Evolutionary conservation across 37 sponge, comb jelly and placozoan species (phyloP).

Genomic region (Amphimedon queenslandica): DNA sequence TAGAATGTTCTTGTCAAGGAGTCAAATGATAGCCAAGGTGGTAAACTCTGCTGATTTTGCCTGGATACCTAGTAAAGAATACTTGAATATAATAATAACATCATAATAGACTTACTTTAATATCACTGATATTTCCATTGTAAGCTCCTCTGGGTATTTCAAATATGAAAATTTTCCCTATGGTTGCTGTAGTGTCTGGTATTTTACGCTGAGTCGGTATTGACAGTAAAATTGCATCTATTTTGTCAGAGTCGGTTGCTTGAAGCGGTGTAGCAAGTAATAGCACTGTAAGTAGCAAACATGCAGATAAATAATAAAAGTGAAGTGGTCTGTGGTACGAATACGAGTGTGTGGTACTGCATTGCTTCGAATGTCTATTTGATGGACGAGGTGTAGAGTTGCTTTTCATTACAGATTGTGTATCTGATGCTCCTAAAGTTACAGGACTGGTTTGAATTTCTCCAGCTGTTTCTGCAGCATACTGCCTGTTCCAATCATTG

Average conservation of each 20-base stretch:
- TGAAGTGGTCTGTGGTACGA: too few relatives aligned
- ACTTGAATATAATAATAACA: too few relatives aligned
- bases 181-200: constrained; percentile 22
- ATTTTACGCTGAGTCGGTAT: too few relatives aligned
- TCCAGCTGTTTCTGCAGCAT: neutral
- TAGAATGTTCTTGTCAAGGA: neutral
- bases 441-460: neutral
- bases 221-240: too few relatives aligned
- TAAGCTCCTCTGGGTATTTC: constrained; percentile 32
- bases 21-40: constrained; percentile 46
- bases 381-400: too few relatives aligned
- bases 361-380: too few relatives aligned
- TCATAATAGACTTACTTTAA: constrained; percentile 12
- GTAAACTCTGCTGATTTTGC: constrained; percentile 17
- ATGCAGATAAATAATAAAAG: too few relatives aligned
- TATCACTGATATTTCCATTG: constrained; percentile 4
- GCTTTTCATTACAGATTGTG: too few relatives aligned
- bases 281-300: too few relatives aligned
- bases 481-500: neutral
- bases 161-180: constrained; percentile 19
- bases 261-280: too few relatives aligned
- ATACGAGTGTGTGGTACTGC: too few relatives aligned
- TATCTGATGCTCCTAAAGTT: neutral
- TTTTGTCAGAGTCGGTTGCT: too few relatives aligned
- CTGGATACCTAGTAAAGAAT: constrained; percentile 5